Percentiles rank a stretch among this genome's conserved stretches.
Evolutionary conservation across 2,888 invertebrate genomes (phyloP).

Genomic region (Zaprionus lineosus): DNA sequence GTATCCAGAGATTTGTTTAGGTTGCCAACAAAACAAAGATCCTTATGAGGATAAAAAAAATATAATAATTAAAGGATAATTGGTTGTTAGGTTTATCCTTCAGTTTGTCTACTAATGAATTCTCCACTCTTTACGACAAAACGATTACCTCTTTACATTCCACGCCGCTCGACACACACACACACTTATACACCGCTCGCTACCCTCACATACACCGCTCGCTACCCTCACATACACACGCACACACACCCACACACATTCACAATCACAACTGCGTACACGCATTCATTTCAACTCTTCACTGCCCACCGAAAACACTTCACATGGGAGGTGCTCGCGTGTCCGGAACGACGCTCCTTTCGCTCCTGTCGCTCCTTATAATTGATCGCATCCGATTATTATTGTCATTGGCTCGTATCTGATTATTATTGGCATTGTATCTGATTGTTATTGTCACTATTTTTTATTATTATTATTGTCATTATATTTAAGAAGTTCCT

Average conservation of each 20-base stretch:
- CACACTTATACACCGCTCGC: conserved; percentile 3
- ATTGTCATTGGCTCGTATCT: too few relatives aligned
- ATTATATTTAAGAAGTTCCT: too few relatives aligned
- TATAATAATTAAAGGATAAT: too few relatives aligned
- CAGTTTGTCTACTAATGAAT: conserved; percentile 16
- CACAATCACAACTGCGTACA: too few relatives aligned
- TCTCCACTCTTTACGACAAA: conserved; percentile 23
- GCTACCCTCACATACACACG: conserved; percentile 5
- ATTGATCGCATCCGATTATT: too few relatives aligned
- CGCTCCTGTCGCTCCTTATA: too few relatives aligned
- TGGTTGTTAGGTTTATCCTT: conserved; percentile 20
- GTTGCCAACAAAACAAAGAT: conserved; percentile 17
- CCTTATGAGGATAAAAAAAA: too few relatives aligned
- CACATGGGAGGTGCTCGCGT: conserved; percentile 18
- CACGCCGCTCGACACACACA: conserved; percentile 6
- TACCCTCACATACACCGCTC: not conserved
- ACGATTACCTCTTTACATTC: too few relatives aligned
- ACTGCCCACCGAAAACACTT: conserved; percentile 18
- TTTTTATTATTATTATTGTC: too few relatives aligned
- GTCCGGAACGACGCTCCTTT: too few relatives aligned
- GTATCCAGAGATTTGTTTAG: conserved; percentile 14
- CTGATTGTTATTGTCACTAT: too few relatives aligned
- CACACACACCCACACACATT: conserved; percentile 17
- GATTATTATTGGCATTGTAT: too few relatives aligned
- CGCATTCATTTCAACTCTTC: conserved; percentile 18